A percentile compares a stretch with the other conserved stretches of the same genome.
phyloP scores from a whole-genome alignment of 2,797 vertebrate species.

The Poeciliopsis paucimaculata region DNA sequence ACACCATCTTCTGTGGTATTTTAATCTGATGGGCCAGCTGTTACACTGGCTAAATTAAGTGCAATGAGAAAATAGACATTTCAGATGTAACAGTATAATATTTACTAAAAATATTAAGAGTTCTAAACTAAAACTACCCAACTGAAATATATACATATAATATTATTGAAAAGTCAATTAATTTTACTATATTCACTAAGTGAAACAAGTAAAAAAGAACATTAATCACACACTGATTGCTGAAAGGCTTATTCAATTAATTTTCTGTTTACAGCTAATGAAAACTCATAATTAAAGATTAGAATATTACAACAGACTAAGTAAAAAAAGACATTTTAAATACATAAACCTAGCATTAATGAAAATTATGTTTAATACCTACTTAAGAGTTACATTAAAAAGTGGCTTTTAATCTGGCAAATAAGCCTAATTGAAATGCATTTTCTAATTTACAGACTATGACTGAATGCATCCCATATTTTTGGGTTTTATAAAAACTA shows the following conservation, averaged over 20 bases:
- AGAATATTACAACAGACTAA: background rate
- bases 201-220: background rate
- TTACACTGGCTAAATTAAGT: conserved; percentile 35
- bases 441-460: background rate
- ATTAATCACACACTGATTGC: background rate
- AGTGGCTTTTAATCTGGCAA: background rate
- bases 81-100: conserved; percentile 19
- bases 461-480: background rate
- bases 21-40: conserved; percentile 13
- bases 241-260: background rate
- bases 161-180: background rate
- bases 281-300: background rate
- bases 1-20: conserved; percentile 61
- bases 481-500: no score
- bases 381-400: background rate
- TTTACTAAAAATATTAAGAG: background rate
- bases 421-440: background rate
- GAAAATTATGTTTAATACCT: background rate
- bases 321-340: background rate
- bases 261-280: background rate
- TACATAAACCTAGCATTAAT: background rate
- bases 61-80: conserved; percentile 31
- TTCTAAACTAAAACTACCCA: background rate
- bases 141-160: background rate
- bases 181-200: background rate